A percentile compares a stretch with the other conserved stretches of the same genome.
phyloP scores from a whole-genome alignment of 2,888 invertebrate species.

The Augiades crinisus region DNA sequence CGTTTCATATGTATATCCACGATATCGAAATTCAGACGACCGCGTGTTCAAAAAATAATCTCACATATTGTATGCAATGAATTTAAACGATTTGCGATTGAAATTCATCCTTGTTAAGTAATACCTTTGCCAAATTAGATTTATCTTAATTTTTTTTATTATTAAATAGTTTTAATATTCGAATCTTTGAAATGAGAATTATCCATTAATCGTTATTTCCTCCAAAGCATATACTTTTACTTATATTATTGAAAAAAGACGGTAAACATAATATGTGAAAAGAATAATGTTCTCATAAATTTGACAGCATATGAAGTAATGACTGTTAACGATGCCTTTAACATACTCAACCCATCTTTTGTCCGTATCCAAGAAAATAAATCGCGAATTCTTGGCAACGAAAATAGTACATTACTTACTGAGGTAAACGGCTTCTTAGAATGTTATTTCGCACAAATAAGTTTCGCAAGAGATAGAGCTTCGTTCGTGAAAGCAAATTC shows the following conservation, averaged over 20 bases:
- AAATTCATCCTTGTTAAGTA: too few relatives aligned
- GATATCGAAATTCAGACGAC: constrained; percentile 32
- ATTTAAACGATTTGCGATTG: too few relatives aligned
- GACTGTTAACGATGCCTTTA: not conserved
- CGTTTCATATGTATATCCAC: constrained; percentile 41
- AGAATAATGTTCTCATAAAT: too few relatives aligned
- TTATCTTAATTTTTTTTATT: too few relatives aligned
- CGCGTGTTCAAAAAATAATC: constrained; percentile 13
- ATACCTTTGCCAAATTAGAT: too few relatives aligned
- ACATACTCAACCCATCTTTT: constrained; percentile 10
- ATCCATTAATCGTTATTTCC: too few relatives aligned
- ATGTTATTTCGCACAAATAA: constrained; percentile 23
- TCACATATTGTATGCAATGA: not conserved
- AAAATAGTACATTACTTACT: constrained; percentile 17
- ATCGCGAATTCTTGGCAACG: constrained; percentile 15
- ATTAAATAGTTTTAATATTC: too few relatives aligned
- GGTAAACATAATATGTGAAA: too few relatives aligned
- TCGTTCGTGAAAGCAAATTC: constrained; percentile 17
- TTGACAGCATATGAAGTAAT: not conserved
- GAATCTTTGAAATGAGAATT: too few relatives aligned
- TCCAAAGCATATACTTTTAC: too few relatives aligned
- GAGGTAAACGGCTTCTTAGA: constrained; percentile 21
- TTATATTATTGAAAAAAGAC: too few relatives aligned
- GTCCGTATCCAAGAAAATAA: constrained; percentile 6
- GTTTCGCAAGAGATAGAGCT: constrained; percentile 6